Base-by-base conservation (phyloP, 1,140 invertebrate species). In the Anagrus nilaparvatae region DNA sequence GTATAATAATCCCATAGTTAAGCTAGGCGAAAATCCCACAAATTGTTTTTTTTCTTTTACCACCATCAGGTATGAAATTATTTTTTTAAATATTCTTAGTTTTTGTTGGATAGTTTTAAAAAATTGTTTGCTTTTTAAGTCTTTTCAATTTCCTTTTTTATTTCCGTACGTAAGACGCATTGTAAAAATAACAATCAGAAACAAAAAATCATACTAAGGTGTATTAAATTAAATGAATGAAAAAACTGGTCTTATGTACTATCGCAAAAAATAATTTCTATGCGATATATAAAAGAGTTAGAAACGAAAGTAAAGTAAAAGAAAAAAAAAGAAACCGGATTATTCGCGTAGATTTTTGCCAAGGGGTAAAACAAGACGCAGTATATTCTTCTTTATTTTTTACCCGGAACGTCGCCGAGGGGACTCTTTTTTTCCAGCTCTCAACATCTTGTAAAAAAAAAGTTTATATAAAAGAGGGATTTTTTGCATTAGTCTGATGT, bases 401-500 rank as follows among this genome's bases (percentile, higher is more conserved):
- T 20, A 28, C 33, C 8, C 17, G 31, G 33, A 25, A 27, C 17
- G 9, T 19, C n/a, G n/a, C n/a, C n/a, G n/a, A n/a, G n/a, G 32
- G 24, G 31, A 17, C 39, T 40, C 31, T 17, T 25, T 13, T 31
- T 41, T 31, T 30, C 29, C 14, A 8, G 29, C 10, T 14, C 13
- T 30, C 29, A n/a, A 23, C 28, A 19, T 30, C 41, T 34, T 44
- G 18, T 29, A 45, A 49, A 55, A 50, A 51, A 51, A 49, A 20
- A 52, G 58, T 30, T 9, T 17, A 34, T 34, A 34, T 9, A 6
- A 7, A 10, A 24, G 14, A 8, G 21, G 32, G 31, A 29, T 12
- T 38, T 24, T 16, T 24, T 8, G 7, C 5, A 14, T 17, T 17
- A 6, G 16, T 47, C 53, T 52, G n/a, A 53, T 61, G 54, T 66